Base-by-base conservation (phyloP, 2,888 invertebrate genomes). In the Tetragnatha montana region DNA sequence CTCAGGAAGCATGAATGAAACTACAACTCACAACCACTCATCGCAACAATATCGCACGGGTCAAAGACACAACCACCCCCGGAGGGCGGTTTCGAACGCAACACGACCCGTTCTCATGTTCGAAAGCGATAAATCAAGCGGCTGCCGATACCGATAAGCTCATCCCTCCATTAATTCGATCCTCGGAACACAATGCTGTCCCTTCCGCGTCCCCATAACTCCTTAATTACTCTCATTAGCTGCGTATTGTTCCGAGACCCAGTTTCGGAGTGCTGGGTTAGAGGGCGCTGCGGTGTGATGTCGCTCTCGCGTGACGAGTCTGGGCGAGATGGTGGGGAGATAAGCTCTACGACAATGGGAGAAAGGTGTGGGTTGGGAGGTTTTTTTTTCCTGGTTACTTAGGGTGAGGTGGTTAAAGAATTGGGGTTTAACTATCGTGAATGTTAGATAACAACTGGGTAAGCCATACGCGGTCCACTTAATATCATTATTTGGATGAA, bases 241-340 rank as follows among this genome's bases (percentile, higher is more conserved):
- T 74, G 73, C 21, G 68, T 69, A 68, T 82, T 69, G 60, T 84
- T 76, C 22, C 60, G 49, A 49, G 80, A 81, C 80, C 80, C 68
- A 81, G 80, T 81, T 81, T 81, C 73, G 50, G 73, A 10, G 81
- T 19, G 69, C 19, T 17, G 49, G 81, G 51, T 71, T 71, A 75
- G 84, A 78, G 78, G 78, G 76, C 85, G 78, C 78, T 14, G 68
- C 68, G 71, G 22, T 60, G 60, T 60, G 4, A 85, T 85, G 85
- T 76, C 35, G 50, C 19, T 78, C 70, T 85, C 78, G 85, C 85
- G 85, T 85, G 85, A 85, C 78, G 8, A 21, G 76, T 8, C 50
- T 60, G 60, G 21, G 71, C 50, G 68, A 12, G 83, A 83, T 83
- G 74, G 60, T 69, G n/a, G 19, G n/a, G 12, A 17, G 83, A 84